Evolutionary conservation across 2,797 vertebrate species (phyloP).

Genomic region (Propithecus perrieri): DNA sequence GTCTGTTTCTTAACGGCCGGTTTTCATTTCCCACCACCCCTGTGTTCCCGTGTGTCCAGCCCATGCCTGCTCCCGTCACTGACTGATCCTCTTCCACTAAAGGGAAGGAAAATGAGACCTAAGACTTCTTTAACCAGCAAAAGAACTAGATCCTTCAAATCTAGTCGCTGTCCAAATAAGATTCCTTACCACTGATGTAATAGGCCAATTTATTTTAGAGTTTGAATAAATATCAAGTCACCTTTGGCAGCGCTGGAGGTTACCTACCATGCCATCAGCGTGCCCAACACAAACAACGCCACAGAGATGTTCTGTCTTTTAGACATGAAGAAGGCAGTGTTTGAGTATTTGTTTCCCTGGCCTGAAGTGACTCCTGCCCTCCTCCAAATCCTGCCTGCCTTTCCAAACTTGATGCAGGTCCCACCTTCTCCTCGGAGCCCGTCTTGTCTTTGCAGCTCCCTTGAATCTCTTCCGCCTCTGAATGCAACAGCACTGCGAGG

Average conservation of each 20-base stretch:
- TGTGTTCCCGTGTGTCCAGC: too few species aligned
- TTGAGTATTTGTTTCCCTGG: not conserved
- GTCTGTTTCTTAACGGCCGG: not conserved
- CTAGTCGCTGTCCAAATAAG: not conserved
- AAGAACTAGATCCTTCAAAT: not conserved
- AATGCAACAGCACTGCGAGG: not conserved
- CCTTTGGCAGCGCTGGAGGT: not conserved
- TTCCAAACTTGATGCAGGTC: not conserved
- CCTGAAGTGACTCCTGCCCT: not conserved
- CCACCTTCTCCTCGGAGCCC: not conserved
- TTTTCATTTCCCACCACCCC: not conserved
- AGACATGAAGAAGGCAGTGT: not conserved
- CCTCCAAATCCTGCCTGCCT: not conserved
- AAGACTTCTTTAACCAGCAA: not conserved
- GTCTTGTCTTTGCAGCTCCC: not conserved
- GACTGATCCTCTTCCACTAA: not conserved
- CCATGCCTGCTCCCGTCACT: not conserved
- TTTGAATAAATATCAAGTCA: conserved; percentile 38
- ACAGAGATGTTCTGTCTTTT: not conserved
- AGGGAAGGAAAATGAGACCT: not conserved
- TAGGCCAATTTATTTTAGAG: not conserved
- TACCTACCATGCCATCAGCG: not conserved
- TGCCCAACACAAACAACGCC: not conserved
- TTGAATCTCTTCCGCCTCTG: not conserved
- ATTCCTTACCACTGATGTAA: not conserved